These are phyloP conservation scores for Thereva nobilitata DNA, from an alignment of 2,888 invertebrate species.

Conservation along the genomic window DNA sequence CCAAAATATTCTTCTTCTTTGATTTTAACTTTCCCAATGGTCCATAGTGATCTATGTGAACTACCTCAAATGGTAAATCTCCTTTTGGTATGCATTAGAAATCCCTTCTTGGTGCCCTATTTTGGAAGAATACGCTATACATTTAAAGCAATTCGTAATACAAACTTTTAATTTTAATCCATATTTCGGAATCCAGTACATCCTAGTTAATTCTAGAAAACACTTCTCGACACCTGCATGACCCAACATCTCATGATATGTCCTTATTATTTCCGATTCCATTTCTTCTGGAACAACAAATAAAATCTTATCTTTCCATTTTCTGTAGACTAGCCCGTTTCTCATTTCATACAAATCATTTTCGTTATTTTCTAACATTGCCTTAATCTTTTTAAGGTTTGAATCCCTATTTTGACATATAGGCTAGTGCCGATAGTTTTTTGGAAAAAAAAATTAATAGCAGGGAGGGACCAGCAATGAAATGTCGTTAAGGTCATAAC, in stretches of 20 bases:
- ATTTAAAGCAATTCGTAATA: too few relatives aligned
- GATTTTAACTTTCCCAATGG: conserved; percentile 32
- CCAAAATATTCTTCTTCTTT: conserved; percentile 34
- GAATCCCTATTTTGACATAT: conserved; percentile 29
- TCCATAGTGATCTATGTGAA: conserved; percentile 39
- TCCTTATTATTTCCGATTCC: conserved; percentile 15
- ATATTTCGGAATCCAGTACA: conserved; percentile 39
- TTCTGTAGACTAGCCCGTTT: conserved; percentile 31
- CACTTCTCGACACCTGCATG: conserved; percentile 33
- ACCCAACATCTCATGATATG: conserved; percentile 30
- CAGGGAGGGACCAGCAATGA: too few relatives aligned
- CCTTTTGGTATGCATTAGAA: conserved; percentile 46
- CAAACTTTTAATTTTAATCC: conserved; percentile 24
- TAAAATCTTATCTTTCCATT: conserved; percentile 21
- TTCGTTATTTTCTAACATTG: conserved; percentile 26
- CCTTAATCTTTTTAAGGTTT: conserved; percentile 3
- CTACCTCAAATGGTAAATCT: conserved; percentile 44
- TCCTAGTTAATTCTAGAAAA: background rate
- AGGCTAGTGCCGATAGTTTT: conserved; percentile 32
- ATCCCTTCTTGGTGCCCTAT: conserved; percentile 43
- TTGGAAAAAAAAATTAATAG: too few relatives aligned
- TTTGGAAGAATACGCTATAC: too few relatives aligned
- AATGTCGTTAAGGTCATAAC: too few relatives aligned
- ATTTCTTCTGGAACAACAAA: conserved; percentile 37
- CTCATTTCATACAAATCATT: conserved; percentile 12